phyloP scores from a whole-genome alignment of 2,888 invertebrate genomes.

The Cephalotes varians region DNA sequence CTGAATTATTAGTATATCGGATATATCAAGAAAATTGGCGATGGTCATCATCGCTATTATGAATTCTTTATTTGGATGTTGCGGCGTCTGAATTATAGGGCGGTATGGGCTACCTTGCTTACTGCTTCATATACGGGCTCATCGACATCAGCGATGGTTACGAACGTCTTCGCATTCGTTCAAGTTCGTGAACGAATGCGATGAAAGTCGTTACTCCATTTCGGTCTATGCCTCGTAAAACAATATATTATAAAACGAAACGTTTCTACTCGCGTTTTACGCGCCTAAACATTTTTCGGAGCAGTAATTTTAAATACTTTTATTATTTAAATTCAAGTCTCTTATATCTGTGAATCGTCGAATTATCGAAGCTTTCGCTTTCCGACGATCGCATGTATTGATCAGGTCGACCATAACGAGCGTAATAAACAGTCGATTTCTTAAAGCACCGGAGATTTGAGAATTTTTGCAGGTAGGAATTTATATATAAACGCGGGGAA shows the following conservation, averaged over 20 bases:
- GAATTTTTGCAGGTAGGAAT: slow-evolving; percentile 16
- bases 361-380: slow-evolving; percentile 29
- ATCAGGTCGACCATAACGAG: slow-evolving; percentile 37
- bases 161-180: slow-evolving; percentile 72
- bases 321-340: not conserved
- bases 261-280: not conserved
- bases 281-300: not conserved
- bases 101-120: slow-evolving; percentile 84
- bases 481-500: not conserved
- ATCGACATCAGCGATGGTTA: slow-evolving; percentile 77
- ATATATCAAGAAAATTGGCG: slow-evolving; percentile 84
- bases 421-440: slow-evolving; percentile 48
- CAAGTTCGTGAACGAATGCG: no score
- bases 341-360: not conserved
- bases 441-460: slow-evolving; percentile 22
- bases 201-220: not conserved
- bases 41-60: slow-evolving; percentile 85
- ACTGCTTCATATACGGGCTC: slow-evolving; percentile 82
- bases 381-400: slow-evolving; percentile 35
- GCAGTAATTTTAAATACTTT: no score
- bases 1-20: slow-evolving; percentile 83
- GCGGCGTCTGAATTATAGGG: slow-evolving; percentile 84
- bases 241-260: not conserved
- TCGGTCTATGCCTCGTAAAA: not conserved
- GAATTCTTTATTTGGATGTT: slow-evolving; percentile 85